Percentiles rank a stretch among this genome's conserved stretches.
These are phyloP conservation scores for Eleginops maclovinus DNA, from an alignment of 2,113 vertebrate species.

Conservation along the genomic window DNA sequence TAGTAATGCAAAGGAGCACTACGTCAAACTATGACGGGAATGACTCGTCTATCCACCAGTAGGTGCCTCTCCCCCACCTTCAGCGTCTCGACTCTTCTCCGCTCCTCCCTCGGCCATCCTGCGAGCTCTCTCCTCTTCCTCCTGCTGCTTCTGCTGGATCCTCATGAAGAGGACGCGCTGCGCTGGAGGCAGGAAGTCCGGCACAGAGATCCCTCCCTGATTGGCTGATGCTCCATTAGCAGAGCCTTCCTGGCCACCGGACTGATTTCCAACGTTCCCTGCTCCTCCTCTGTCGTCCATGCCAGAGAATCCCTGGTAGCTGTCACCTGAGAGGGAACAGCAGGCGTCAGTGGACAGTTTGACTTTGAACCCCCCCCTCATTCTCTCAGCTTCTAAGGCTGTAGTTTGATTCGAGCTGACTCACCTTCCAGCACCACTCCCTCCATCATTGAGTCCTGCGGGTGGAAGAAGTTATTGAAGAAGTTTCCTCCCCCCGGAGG, in stretches of 20 bases:
- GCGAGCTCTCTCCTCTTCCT: conserved; percentile 92
- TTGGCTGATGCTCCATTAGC: conserved; percentile 69
- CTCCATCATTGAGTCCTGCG: conserved; percentile 88
- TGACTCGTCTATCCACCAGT: background rate
- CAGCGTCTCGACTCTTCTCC: conserved; percentile 83
- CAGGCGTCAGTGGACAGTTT: background rate
- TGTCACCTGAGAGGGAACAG: conserved; percentile 76
- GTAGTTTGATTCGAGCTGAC: background rate
- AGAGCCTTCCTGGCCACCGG: conserved; percentile 78
- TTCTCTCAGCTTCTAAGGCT: background rate
- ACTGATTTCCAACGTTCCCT: conserved; percentile 69
- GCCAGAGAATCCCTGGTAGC: conserved; percentile 84
- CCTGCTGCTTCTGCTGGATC: conserved; percentile 96
- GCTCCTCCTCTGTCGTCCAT: conserved; percentile 80
- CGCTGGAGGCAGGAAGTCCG: conserved; percentile 93
- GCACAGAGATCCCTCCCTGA: conserved; percentile 84
- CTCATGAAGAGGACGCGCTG: conserved; percentile 93
- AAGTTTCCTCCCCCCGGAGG: conserved; percentile 85
- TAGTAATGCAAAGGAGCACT: background rate
- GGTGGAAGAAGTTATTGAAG: conserved; percentile 91
- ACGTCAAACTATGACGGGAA: background rate
- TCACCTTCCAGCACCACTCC: conserved; percentile 75
- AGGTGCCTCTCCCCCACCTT: conserved; percentile 81
- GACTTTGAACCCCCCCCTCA: background rate
- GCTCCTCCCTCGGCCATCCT: conserved; percentile 88